Base-by-base conservation (phyloP, 2,888 invertebrate genomes). In the Drosophila kokeensis region DNA sequence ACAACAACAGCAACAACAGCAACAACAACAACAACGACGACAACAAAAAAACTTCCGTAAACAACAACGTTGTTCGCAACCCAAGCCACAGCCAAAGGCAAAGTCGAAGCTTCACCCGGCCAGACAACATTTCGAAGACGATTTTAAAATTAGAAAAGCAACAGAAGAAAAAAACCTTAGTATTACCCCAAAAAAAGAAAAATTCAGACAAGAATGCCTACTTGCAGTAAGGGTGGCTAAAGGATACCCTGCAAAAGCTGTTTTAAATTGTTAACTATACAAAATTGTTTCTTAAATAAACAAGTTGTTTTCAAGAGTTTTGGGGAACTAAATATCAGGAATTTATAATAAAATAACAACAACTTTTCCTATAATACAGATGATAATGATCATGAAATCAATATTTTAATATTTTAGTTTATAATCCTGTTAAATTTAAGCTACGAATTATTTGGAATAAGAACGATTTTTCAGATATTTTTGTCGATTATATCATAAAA, bases 81-180 rank as follows among this genome's bases (percentile, higher is more conserved):
- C 62, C 36, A 42, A 64, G 49, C 48, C 30, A 70, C 72, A 75
- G 73, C 66, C 72, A 69, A 68, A 68, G 74, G 68, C 80, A 69
- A 71, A 79, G 66, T 59, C 74, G 38, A 71, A 78, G 72, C 79
- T 63, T 61, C 42, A 52, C 66, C 67, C 72, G 70, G 70, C 79
- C 77, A 83, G 83, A 78, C 83, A 85, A 83, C 80, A 75, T 82
- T 82, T 82, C 70, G 77, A 86, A 83, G 81, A 84, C 83, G 83
- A 88, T 87, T 88, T 86, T 87, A 87, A 87, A 87, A 87, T 87
- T 87, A 87, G 86, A 87, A 87, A 81, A 81, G 69, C 68, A 81
- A 73, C 42, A 87, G 70, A 76, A 67, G 58, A 78, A 76, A 57
- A 76, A 76, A 49, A 69, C 54, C 62, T 60, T 63, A 53, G 55